These are phyloP conservation scores for Salarias fasciatus DNA, from an alignment of 2,797 vertebrate genomes.

Conservation along the genomic window DNA sequence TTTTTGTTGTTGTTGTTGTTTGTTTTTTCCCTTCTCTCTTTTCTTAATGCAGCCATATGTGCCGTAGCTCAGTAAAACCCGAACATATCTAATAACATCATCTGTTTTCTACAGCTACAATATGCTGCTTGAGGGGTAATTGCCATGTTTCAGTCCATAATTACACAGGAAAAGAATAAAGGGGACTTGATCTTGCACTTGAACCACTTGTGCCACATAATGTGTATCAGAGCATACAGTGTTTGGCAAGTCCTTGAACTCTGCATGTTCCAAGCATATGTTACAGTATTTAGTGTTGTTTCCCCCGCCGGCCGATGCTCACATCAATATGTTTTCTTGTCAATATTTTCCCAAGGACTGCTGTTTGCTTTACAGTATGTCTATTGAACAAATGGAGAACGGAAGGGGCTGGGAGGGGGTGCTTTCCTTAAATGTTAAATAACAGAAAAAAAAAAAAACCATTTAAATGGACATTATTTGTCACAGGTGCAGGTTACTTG, in stretches of 20 bases:
- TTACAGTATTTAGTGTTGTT: conserved; percentile 40
- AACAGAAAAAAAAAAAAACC: too few species aligned
- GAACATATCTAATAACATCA: conserved; percentile 56
- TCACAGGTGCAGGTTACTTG: conserved; percentile 1
- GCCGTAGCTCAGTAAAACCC: conserved; percentile 32
- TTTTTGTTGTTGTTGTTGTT: too few species aligned
- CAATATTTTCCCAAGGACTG: conserved; percentile 24
- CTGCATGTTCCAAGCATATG: conserved; percentile 9
- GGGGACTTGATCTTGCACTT: conserved; percentile 42
- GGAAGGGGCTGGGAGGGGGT: conserved; percentile 6
- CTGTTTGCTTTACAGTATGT: conserved; percentile 13
- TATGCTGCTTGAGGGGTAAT: conserved; percentile 42
- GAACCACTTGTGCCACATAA: conserved; percentile 22
- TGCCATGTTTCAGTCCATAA: conserved; percentile 51
- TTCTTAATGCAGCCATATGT: conserved; percentile 4
- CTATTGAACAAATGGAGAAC: neutral
- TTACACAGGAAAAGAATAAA: conserved; percentile 25
- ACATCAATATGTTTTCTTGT: conserved; percentile 8
- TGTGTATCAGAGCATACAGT: neutral
- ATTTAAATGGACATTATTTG: neutral
- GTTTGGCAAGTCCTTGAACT: conserved; percentile 36
- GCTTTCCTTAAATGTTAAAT: neutral
- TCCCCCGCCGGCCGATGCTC: conserved; percentile 4
- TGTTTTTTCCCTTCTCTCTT: conserved; percentile 15
- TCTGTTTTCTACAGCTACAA: conserved; percentile 49